Base-by-base conservation (phyloP, 2,888 invertebrate species). In the Herminia tarsipennalis region DNA sequence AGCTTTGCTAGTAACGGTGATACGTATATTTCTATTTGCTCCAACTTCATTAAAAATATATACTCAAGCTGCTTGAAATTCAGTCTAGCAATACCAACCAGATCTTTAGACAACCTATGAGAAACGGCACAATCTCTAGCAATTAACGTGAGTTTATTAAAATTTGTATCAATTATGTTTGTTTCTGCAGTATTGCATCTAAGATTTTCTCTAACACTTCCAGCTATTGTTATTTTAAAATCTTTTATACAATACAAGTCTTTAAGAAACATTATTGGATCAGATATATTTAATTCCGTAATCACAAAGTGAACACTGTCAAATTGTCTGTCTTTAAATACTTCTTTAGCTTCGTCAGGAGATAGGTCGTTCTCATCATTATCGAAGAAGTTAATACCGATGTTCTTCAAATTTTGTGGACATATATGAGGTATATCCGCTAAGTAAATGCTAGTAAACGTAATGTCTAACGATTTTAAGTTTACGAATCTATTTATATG, bases 21-120 rank as follows among this genome's bases (percentile, higher is more conserved):
- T 2, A 65, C 62, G 12, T 75, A 78, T 9, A 79, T 66, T 6
- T 59, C 48, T 14, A 78, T 76, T 40, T 47, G 65, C 40, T 75
- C 74, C 20, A 74, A 63, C 41, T 73, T 74, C 76, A 78, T 77
- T 0, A 78, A 60, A 29, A 74, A 76, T 14, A 78, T 73, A 32
- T 74, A 79, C 49, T 78, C 78, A 1, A 78, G 38, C 29, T 71
- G 49, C 24, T 59, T 48, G 32, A 60, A 78, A 45, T 77, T 57
- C 22, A 79, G 46, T 18, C 61, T 66, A 0, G 68, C 53, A 16
- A 79, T 50, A 16, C 72, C 76, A 21, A 59, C 61, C 8, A 79
- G 44, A 18, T 65, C 62, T 33, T 43, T 48, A 0, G 69, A 59
- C 4, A 63, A 50, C 32, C 66, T 74, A 29, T 75, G 76, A 5